Evolutionary conservation across 2,797 vertebrate species (phyloP).

Genomic region (Tinamus major): DNA sequence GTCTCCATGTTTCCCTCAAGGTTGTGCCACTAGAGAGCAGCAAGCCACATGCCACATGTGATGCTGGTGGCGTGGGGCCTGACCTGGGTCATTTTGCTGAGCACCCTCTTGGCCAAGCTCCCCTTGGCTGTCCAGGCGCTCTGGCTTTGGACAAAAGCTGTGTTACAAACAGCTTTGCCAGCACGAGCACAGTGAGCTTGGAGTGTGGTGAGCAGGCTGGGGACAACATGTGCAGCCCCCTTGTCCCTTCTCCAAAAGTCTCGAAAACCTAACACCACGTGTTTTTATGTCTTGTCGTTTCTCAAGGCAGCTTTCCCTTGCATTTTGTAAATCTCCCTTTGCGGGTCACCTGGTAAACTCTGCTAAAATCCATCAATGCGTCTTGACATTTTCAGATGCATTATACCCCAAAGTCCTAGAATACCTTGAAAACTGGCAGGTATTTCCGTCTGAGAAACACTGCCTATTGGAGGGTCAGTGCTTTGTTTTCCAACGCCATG

Average conservation of each 20-base stretch:
- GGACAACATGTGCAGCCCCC: neutral
- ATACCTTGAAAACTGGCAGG: neutral
- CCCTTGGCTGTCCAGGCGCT: neutral
- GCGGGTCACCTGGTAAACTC: neutral
- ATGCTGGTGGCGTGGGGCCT: accelerated
- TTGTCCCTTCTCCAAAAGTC: neutral
- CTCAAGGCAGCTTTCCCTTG: neutral
- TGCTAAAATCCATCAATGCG: neutral
- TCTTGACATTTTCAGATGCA: neutral
- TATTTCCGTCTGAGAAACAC: neutral
- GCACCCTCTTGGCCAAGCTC: accelerated
- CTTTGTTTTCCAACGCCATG: neutral
- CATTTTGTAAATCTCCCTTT: neutral
- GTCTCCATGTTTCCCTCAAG: neutral
- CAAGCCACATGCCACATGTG: neutral
- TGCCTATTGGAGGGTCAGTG: neutral
- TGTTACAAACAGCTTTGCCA: neutral
- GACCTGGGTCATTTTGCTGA: neutral
- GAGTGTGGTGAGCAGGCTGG: neutral
- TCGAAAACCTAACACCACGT: neutral
- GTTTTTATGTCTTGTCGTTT: neutral
- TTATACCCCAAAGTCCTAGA: neutral
- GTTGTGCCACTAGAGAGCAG: neutral
- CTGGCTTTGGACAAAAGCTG: neutral
- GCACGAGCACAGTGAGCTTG: neutral